Conservation (phyloP, 2,113 vertebrate species). For the Australoheros scitulus region DNA sequence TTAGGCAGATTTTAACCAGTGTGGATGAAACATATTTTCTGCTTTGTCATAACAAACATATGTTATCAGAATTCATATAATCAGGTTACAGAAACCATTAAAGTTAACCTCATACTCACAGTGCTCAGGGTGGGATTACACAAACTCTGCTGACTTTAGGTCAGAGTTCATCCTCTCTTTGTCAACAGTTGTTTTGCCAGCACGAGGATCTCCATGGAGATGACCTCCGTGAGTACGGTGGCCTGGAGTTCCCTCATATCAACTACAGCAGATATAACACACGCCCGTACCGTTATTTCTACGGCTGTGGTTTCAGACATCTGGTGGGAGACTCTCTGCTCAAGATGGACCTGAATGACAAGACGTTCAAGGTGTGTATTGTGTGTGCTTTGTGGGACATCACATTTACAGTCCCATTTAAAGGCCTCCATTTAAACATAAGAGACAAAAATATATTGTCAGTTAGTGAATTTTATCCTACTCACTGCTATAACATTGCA, state of each 20-base stretch:
- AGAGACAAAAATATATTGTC: not conserved
- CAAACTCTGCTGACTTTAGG: not conserved
- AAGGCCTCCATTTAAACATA: not conserved
- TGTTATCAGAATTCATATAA: not conserved
- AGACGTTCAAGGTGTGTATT: conserved; percentile 83
- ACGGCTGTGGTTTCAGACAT: conserved; percentile 90
- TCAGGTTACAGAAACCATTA: not conserved
- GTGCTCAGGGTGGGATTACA: not conserved
- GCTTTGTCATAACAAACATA: not conserved
- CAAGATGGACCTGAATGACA: conserved; percentile 89
- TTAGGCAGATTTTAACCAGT: not conserved
- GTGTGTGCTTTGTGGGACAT: not conserved
- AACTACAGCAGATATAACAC: conserved; percentile 84
- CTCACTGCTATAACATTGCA: not conserved
- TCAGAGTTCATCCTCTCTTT: conserved; percentile 18
- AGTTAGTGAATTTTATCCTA: not conserved
- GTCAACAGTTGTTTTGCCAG: conserved; percentile 87
- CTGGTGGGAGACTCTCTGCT: conserved; percentile 90
- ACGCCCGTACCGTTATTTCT: conserved; percentile 88
- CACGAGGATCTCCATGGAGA: conserved; percentile 86
- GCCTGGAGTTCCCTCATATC: conserved; percentile 94
- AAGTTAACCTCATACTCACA: not conserved
- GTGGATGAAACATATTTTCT: not conserved
- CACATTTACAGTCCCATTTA: not conserved
- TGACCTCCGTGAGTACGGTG: conserved; percentile 82